Evolutionary conservation across 1,140 invertebrate genomes (phyloP).

Genomic region (Globodera ellingtonae): DNA sequence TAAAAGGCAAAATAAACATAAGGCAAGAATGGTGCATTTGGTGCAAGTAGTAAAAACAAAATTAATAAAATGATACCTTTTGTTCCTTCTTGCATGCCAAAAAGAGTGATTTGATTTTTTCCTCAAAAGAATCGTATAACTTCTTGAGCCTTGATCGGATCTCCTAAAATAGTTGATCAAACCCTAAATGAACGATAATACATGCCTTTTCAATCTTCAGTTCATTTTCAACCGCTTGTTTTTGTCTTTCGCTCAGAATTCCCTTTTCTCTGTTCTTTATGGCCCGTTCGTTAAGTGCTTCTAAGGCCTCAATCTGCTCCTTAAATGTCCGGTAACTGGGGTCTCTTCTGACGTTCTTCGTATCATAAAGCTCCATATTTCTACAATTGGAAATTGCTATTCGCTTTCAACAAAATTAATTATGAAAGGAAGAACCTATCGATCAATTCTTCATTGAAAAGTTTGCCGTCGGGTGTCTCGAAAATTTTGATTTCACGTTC

Average conservation of each 20-base stretch:
- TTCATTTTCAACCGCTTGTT: slow-evolving; percentile 85
- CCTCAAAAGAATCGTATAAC: slow-evolving; percentile 37
- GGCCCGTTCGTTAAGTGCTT: slow-evolving; percentile 85
- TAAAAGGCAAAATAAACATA: no score
- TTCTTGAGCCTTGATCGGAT: slow-evolving; percentile 65
- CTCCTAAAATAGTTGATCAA: slow-evolving; percentile 67
- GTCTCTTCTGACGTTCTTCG: slow-evolving; percentile 87
- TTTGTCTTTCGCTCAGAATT: slow-evolving; percentile 82
- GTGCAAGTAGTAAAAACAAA: no score
- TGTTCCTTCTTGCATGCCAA: slow-evolving; percentile 43
- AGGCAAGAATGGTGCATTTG: no score
- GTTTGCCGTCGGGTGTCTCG: slow-evolving; percentile 81
- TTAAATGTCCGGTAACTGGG: slow-evolving; percentile 96
- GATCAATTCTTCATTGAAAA: slow-evolving; percentile 86
- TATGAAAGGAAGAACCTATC: slow-evolving; percentile 72
- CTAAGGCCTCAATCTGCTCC: slow-evolving; percentile 91
- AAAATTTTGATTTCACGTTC: slow-evolving; percentile 84
- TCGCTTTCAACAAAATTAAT: neutral
- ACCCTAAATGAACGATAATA: slow-evolving; percentile 6
- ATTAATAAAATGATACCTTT: slow-evolving; percentile 24
- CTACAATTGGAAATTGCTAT: neutral
- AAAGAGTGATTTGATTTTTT: slow-evolving; percentile 35
- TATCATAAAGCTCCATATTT: slow-evolving; percentile 65
- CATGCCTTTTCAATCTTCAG: slow-evolving; percentile 76
- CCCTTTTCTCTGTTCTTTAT: slow-evolving; percentile 82